Evolutionary conservation across 2,888 invertebrate genomes (phyloP).

Genomic region (Lochmaea capreae): DNA sequence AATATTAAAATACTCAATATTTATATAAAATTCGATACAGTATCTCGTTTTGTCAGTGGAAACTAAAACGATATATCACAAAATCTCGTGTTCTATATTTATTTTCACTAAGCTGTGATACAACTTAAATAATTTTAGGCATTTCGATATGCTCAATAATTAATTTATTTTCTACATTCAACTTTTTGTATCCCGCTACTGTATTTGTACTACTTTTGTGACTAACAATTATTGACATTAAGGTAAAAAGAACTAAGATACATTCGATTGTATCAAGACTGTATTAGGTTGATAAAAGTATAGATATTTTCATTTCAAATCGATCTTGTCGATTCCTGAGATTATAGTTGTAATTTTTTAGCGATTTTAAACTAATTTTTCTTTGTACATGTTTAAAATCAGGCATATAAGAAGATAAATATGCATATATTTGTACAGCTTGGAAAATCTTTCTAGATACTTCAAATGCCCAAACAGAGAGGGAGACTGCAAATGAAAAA

Average conservation of each 20-base stretch:
- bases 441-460: too few relatives aligned
- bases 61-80: conserved; percentile 39
- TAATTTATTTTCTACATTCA: conserved; percentile 29
- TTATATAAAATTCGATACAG: not conserved
- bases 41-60: conserved; percentile 1
- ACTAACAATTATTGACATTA: not conserved
- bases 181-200: conserved; percentile 17
- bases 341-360: not conserved
- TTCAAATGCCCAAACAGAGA: too few relatives aligned
- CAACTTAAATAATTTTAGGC: conserved; percentile 62
- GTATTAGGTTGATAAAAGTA: not conserved
- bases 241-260: not conserved
- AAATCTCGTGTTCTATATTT: conserved; percentile 47
- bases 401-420: not conserved
- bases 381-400: not conserved
- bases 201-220: conserved; percentile 37
- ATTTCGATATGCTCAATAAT: conserved; percentile 60
- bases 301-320: not conserved
- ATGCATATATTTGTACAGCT: not conserved
- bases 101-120: conserved; percentile 66
- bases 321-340: not conserved
- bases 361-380: not conserved
- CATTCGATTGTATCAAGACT: not conserved
- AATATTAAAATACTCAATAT: not conserved
- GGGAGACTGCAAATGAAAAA: too few relatives aligned